phyloP scores from a whole-genome alignment of 2,113 vertebrate genomes.

The Parotia lawesii region DNA sequence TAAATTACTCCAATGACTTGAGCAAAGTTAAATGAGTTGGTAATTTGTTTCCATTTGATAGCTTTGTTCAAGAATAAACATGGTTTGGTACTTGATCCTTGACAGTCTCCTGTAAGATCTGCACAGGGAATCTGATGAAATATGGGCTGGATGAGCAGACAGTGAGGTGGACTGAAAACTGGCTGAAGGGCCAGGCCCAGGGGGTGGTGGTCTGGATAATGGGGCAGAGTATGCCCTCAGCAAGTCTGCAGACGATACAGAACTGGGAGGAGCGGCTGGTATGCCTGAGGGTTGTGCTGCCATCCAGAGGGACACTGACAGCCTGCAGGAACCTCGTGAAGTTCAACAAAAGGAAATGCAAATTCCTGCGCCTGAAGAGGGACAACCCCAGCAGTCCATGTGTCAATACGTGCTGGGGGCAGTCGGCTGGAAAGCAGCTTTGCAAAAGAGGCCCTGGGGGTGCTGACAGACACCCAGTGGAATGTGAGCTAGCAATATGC shows the following conservation, averaged over 20 bases:
- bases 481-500: not conserved
- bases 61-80: not conserved
- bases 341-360: not conserved
- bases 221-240: not conserved
- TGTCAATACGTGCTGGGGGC: fast-evolving
- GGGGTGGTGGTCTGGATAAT: not conserved
- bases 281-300: not conserved
- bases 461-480: not conserved
- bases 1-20: not conserved
- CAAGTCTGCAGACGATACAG: not conserved
- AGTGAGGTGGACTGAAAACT: not conserved
- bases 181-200: not conserved
- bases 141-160: not conserved
- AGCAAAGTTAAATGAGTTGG: not conserved
- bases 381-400: not conserved
- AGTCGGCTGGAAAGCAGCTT: not conserved
- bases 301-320: not conserved
- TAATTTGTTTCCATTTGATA: not conserved
- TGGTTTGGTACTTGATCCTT: not conserved
- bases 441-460: not conserved
- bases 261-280: not conserved
- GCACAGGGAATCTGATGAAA: not conserved
- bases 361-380: not conserved
- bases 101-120: not conserved
- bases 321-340: not conserved